Evolutionary conservation across 2,888 invertebrate species (phyloP).

Genomic region (Periphyllus acericola): DNA sequence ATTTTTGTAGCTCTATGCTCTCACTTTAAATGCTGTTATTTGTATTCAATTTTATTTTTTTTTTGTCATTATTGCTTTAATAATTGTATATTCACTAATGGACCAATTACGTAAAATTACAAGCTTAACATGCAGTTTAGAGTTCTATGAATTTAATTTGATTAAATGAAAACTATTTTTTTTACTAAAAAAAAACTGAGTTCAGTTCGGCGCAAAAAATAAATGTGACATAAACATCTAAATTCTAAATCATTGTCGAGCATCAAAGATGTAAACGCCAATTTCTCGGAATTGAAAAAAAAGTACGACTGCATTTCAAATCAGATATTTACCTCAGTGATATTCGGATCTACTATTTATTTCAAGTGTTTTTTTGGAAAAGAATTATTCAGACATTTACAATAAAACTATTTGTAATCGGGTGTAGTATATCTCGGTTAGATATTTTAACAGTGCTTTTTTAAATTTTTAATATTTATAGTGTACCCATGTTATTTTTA

Average conservation of each 20-base stretch:
- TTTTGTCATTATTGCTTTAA: not conserved
- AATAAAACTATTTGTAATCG: too few species aligned
- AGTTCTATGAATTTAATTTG: not conserved
- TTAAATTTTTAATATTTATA: too few species aligned
- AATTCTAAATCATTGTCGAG: not conserved
- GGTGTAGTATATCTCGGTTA: too few species aligned
- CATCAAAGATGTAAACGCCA: not conserved
- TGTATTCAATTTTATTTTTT: not conserved
- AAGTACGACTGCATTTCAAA: too few species aligned
- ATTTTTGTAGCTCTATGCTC: not conserved
- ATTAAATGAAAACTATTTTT: not conserved
- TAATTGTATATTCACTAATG: not conserved
- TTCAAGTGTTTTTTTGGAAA: too few species aligned
- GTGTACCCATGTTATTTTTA: not conserved
- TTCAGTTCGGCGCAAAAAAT: not conserved
- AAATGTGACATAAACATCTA: not conserved
- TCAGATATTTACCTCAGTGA: too few species aligned
- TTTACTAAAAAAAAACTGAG: not conserved
- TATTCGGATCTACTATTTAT: too few species aligned
- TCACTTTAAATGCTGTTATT: constrained; percentile 1
- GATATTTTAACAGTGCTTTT: too few species aligned
- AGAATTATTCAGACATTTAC: too few species aligned
- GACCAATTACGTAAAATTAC: not conserved
- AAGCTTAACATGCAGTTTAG: not conserved
- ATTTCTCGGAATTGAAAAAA: not conserved